Conservation (phyloP, 2,113 vertebrate species). For the Miniopterus natalensis region DNA sequence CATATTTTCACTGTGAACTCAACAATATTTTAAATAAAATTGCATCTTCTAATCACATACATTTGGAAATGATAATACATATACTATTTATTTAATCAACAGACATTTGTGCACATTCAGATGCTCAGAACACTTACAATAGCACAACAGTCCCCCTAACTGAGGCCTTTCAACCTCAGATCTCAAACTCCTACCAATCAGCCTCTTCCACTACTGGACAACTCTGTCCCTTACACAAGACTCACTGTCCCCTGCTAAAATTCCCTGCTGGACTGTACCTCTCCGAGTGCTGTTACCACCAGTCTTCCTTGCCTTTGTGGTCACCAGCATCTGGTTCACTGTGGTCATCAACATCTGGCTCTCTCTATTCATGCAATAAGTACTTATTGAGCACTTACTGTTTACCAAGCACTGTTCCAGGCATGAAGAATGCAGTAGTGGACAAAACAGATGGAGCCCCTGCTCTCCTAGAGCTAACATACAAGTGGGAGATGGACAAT, state of each 20-base stretch:
- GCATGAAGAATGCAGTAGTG: not conserved
- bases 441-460: not conserved
- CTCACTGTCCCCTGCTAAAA: not conserved
- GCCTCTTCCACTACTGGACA: not conserved
- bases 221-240: not conserved
- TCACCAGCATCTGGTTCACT: not conserved
- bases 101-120: no score
- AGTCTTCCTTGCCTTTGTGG: not conserved
- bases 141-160: not conserved
- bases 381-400: not conserved
- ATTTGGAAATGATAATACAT: not conserved
- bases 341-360: not conserved
- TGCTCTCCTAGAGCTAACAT: not conserved
- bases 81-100: not conserved
- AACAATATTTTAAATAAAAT: constrained; percentile 40
- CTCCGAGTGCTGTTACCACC: not conserved
- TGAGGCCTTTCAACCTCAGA: not conserved
- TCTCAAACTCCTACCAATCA: not conserved
- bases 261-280: accelerated
- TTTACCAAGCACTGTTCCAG: not conserved
- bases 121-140: not conserved
- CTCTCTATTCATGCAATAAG: not conserved
- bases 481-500: not conserved
- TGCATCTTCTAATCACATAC: not conserved
- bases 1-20: not conserved